Percentiles rank a stretch among this genome's conserved stretches.
Conservation (phyloP, 2,113 vertebrate genomes). For the Aegotheles bennettii region DNA sequence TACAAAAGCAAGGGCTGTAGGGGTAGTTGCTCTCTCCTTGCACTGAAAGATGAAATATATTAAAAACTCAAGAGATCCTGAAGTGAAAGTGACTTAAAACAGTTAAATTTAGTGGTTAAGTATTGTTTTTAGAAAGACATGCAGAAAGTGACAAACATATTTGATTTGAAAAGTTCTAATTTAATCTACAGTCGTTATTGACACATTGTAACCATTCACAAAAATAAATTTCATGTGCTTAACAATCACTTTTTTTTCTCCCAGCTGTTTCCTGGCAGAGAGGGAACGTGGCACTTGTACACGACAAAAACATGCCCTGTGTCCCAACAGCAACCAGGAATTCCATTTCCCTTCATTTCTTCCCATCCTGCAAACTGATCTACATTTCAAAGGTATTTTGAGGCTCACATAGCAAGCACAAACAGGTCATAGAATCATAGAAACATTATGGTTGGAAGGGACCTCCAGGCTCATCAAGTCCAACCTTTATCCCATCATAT, state of each 20-base stretch:
- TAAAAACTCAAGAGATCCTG: background rate
- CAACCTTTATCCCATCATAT: too few relatives aligned
- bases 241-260: accelerated
- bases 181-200: background rate
- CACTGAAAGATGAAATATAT: background rate
- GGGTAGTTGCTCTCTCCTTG: background rate
- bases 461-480: too few relatives aligned
- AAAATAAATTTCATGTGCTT: background rate
- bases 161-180: background rate
- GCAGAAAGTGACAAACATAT: background rate
- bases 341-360: background rate
- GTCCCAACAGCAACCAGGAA: background rate
- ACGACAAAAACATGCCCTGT: background rate
- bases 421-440: too few relatives aligned
- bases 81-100: background rate
- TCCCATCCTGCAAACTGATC: background rate
- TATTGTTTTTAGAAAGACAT: background rate
- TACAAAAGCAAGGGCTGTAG: background rate
- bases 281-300: background rate
- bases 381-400: background rate
- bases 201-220: background rate
- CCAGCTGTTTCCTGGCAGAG: background rate
- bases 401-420: background rate
- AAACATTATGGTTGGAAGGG: too few relatives aligned
- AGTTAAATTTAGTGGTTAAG: background rate